phyloP scores from a whole-genome alignment of 2,797 vertebrate genomes.

The Etheostoma perlongum region DNA sequence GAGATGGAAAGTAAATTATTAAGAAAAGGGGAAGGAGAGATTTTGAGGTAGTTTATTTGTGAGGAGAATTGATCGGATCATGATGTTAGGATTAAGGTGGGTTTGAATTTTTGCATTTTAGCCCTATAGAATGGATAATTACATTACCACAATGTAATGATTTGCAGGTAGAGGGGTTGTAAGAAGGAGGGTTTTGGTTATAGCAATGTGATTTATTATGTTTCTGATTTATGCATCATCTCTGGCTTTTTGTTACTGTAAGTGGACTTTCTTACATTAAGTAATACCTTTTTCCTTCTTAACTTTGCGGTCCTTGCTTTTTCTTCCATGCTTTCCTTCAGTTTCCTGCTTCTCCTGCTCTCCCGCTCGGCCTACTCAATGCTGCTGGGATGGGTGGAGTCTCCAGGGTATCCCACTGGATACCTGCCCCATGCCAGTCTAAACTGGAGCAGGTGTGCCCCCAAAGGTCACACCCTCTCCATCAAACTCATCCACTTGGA shows the following conservation, averaged over 20 bases:
- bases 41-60: conserved; percentile 47
- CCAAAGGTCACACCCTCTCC: conserved; percentile 85
- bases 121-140: background rate
- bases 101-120: conserved; percentile 44
- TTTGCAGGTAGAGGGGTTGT: background rate
- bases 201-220: background rate
- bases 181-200: background rate
- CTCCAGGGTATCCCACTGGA: conserved; percentile 90
- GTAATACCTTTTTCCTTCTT: background rate
- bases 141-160: background rate
- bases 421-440: conserved; percentile 85
- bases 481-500: conserved; percentile 92
- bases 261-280: background rate
- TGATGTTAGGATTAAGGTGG: conserved; percentile 73
- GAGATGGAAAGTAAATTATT: conserved; percentile 43
- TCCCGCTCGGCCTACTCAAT: conserved; percentile 28
- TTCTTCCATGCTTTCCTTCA: conserved; percentile 34
- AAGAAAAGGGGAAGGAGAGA: conserved; percentile 62
- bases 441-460: conserved; percentile 89
- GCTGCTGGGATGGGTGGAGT: conserved; percentile 83
- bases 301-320: background rate
- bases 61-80: conserved; percentile 55
- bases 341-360: conserved; percentile 72
- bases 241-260: background rate
- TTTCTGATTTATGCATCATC: background rate